These are phyloP conservation scores for Halichoeres trimaculatus DNA, from an alignment of 2,113 vertebrate genomes.

Conservation along the genomic window DNA sequence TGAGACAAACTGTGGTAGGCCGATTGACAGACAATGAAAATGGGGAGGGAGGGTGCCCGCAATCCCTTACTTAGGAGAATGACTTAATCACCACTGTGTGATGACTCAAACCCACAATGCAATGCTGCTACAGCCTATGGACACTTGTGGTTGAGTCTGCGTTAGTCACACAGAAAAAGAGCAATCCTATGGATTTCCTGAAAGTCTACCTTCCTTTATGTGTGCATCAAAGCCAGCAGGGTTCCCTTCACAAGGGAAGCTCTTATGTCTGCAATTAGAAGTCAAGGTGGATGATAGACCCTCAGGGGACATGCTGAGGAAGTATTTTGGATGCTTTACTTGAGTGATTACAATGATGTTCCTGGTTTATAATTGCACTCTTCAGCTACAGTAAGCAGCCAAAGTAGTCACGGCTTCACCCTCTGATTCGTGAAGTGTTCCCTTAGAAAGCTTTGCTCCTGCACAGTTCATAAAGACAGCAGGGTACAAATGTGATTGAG, in stretches of 20 bases:
- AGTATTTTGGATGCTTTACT: slow-evolving; percentile 42
- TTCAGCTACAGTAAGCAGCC: slow-evolving; percentile 39
- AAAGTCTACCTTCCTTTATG: background rate
- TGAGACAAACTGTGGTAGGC: slow-evolving; percentile 70
- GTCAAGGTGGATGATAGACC: slow-evolving; percentile 38
- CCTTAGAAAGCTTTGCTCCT: slow-evolving; percentile 32
- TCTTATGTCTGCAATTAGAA: slow-evolving; percentile 30
- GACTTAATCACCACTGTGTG: slow-evolving; percentile 57
- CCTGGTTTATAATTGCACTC: slow-evolving; percentile 53
- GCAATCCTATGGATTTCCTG: background rate
- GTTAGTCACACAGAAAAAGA: background rate
- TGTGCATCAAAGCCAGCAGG: background rate
- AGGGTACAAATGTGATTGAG: slow-evolving; percentile 33
- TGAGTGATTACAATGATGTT: slow-evolving; percentile 34
- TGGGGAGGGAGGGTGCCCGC: slow-evolving; percentile 46
- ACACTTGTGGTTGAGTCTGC: slow-evolving; percentile 2
- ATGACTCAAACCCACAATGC: slow-evolving; percentile 52
- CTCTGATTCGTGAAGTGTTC: slow-evolving; percentile 46
- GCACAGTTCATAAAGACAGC: slow-evolving; percentile 28
- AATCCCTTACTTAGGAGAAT: slow-evolving; percentile 52
- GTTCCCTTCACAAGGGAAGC: slow-evolving; percentile 3
- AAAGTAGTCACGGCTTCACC: slow-evolving; percentile 31
- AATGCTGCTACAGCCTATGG: background rate
- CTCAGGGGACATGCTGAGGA: slow-evolving; percentile 7
- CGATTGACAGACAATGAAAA: slow-evolving; percentile 60